Evolutionary conservation across 30 jellyfish, hydroid and myxozoan species (phyloP).

Genomic region (Hydractinia echinata): DNA sequence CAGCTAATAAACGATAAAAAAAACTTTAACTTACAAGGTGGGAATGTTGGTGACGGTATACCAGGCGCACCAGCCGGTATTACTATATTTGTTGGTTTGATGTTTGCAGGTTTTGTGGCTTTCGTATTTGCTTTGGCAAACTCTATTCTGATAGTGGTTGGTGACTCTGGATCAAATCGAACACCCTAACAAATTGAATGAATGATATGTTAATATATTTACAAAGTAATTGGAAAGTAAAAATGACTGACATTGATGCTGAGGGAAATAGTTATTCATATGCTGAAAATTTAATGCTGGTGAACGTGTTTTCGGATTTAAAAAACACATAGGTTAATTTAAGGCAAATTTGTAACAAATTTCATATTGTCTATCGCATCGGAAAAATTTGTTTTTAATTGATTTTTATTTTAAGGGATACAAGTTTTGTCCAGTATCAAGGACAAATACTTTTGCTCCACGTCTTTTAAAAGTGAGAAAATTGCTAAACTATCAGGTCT

Average conservation of each 20-base stretch:
- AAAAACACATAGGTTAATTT: too few relatives aligned
- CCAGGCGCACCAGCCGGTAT: slow-evolving; percentile 44
- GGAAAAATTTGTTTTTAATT: too few relatives aligned
- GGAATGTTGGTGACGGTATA: slow-evolving; percentile 76
- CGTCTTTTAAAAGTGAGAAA: too few relatives aligned
- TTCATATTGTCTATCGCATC: too few relatives aligned
- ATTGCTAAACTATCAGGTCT: too few relatives aligned
- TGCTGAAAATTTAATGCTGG: too few relatives aligned
- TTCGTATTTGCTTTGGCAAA: slow-evolving; percentile 96
- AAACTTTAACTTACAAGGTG: slow-evolving; percentile 49
- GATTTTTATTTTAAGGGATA: too few relatives aligned
- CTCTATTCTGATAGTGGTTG: slow-evolving; percentile 82
- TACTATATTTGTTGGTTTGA: slow-evolving; percentile 49
- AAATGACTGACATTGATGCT: neutral
- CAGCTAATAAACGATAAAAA: slow-evolving; percentile 38
- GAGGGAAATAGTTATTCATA: too few relatives aligned
- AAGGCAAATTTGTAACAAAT: too few relatives aligned
- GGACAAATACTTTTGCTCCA: too few relatives aligned
- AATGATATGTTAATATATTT: neutral
- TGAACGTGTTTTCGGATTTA: too few relatives aligned
- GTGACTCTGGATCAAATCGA: slow-evolving; percentile 85
- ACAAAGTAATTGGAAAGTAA: neutral
- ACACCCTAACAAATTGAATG: slow-evolving; percentile 62
- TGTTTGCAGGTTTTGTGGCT: slow-evolving; percentile 63
- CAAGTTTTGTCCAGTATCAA: too few relatives aligned